Percentiles rank a stretch among this genome's conserved stretches.
phyloP scores from a whole-genome alignment of 2,888 invertebrate species.

The Melangyna quadrimaculata region DNA sequence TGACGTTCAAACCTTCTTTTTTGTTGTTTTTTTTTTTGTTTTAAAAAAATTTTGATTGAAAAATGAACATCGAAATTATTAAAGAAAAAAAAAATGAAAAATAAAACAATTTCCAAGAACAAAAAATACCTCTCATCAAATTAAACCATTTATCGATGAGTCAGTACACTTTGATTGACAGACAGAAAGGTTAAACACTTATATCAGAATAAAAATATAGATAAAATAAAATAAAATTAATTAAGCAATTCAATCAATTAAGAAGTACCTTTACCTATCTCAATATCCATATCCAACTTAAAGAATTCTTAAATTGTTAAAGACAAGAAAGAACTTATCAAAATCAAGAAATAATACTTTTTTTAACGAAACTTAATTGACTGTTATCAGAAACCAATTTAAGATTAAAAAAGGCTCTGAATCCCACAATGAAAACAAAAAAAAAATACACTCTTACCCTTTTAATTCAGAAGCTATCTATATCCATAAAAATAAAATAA shows the following conservation, averaged over 20 bases:
- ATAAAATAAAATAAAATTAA: background rate
- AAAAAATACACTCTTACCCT: background rate
- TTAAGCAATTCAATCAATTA: background rate
- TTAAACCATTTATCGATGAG: background rate
- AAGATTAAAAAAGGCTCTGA: background rate
- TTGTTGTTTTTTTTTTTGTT: background rate
- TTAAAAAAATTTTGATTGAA: background rate
- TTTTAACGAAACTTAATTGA: constrained; percentile 1
- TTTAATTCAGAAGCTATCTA: constrained; percentile 19
- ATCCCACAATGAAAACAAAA: background rate
- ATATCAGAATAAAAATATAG: background rate
- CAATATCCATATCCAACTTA: background rate
- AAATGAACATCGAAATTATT: too few relatives aligned
- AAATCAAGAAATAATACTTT: background rate
- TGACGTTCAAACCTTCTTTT: background rate
- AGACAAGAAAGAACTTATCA: background rate
- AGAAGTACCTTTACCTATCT: background rate
- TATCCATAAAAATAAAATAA: background rate
- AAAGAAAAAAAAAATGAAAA: background rate
- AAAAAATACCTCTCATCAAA: background rate
- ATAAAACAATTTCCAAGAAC: background rate
- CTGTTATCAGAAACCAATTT: constrained; percentile 16
- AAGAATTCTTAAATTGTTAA: background rate
- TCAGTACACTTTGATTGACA: constrained; percentile 7
- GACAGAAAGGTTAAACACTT: background rate